Conservation (phyloP, 1,140 invertebrate genomes). For the Carposina sasakii region DNA sequence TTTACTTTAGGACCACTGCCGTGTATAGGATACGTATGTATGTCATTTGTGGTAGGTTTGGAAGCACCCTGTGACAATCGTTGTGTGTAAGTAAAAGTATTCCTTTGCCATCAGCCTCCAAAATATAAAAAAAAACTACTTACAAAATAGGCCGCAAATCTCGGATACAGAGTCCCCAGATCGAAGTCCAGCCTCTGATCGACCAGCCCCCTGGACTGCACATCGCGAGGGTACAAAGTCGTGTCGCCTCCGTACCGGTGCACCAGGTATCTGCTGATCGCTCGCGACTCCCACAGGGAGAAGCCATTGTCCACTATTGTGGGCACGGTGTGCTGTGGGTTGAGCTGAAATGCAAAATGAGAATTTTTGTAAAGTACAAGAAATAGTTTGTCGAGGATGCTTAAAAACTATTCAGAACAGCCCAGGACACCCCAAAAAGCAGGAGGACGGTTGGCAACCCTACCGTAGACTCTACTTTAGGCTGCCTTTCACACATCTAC, state of each 20-base stretch:
- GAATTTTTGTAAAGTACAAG: background rate
- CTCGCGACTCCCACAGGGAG: conserved; percentile 77
- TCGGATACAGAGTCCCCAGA: conserved; percentile 77
- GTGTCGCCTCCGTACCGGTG: conserved; percentile 80
- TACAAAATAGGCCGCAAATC: conserved; percentile 75
- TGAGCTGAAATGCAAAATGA: conserved; percentile 62
- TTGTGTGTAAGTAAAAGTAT: too few species aligned
- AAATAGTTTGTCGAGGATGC: background rate
- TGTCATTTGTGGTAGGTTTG: too few species aligned
- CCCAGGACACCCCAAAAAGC: background rate
- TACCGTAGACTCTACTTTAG: too few species aligned
- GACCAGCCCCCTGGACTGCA: conserved; percentile 78
- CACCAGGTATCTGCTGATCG: conserved; percentile 79
- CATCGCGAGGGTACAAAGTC: conserved; percentile 79
- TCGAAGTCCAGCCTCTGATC: conserved; percentile 86
- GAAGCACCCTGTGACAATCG: too few species aligned
- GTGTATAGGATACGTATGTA: too few species aligned
- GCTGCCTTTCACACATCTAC: too few species aligned
- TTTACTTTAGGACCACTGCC: too few species aligned
- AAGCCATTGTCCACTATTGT: conserved; percentile 78
- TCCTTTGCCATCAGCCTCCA: too few species aligned
- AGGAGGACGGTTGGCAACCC: background rate
- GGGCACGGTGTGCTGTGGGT: conserved; percentile 78
- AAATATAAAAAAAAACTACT: too few species aligned
- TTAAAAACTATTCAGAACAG: background rate